Base-by-base conservation (phyloP, 1,140 invertebrate species). In the Diplogasteroides magnus region DNA sequence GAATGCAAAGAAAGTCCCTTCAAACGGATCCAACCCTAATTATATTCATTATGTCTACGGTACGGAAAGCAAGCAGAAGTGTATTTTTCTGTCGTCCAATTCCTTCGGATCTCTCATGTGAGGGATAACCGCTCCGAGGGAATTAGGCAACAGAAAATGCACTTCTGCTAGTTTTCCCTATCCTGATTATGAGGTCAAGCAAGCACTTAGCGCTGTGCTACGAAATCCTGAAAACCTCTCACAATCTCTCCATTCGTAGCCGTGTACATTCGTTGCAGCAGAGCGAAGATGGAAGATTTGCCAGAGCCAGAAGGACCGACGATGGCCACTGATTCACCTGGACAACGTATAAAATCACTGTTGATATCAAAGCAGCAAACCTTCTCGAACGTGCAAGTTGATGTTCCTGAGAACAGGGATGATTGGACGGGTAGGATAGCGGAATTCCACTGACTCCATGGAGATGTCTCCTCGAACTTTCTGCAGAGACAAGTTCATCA, bases 181-280 rank as follows among this genome's bases (percentile, higher is more conserved):
- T n/a, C n/a, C n/a, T n/a, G n/a, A n/a, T n/a, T n/a, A n/a, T n/a
- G n/a, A n/a, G n/a, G n/a, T n/a, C n/a, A n/a, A n/a, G n/a, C n/a
- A n/a, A n/a, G n/a, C n/a, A n/a, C n/a, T n/a, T n/a, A n/a, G n/a
- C n/a, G n/a, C n/a, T n/a, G n/a, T n/a, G n/a, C n/a, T n/a, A n/a
- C n/a, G n/a, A n/a, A n/a, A n/a, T n/a, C n/a, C n/a, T n/a, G n/a
- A n/a, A n/a, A n/a, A 3, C 19, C 13, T 26, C 66, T 0, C 64
- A 79, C 77, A 14, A 83, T 79, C 68, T 77, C 67, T 2, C 81
- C 81, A 15, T 71, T 61, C 26, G 70, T 76, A 27, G 83, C 76
- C 57, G 84, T 82, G 74, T 86, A 86, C 72, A 86, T 84, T 31
- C 85, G 71, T 68, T 85, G 83, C 27, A 86, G 69, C 28, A 86